Base-by-base conservation (phyloP, 2,113 vertebrate genomes). In the Xiphophorus couchianus region DNA sequence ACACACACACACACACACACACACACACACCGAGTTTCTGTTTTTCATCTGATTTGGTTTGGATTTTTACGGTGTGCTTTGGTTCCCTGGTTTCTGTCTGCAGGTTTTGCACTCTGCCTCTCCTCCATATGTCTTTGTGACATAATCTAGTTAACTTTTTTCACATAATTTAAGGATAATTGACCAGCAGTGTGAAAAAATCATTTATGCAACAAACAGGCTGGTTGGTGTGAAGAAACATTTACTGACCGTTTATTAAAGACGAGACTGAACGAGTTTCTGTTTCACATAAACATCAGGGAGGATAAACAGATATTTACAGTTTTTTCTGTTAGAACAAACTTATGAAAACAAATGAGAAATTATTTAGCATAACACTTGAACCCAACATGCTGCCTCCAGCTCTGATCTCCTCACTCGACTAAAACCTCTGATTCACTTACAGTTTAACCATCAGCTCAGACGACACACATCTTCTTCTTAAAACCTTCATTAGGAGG, bases 361-460 rank as follows among this genome's bases (percentile, higher is more conserved):
- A 66, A 60, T 60, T 9, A 35, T 13, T 15, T 62, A 0, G 81
- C 77, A 58, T 33, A 74, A 71, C 73, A 66, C 27, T 42, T 82
- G 29, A 73, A 77, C 29, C 37, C 73, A 31, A 75, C 69, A 22
- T 62, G 1, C 61, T 33, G 62, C 17, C 44, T 17, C 2, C 44
- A 17, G 44, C 48, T 14, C 74, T 37, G 3, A 60, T 66, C 66
- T 69, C 81, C 74, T 84, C 68, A 0, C 37, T 13, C 0, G 2
- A 67, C 82, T 44, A 22, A 10, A 81, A 80, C 83, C 84, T 79
- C 71, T 74, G 7, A 84, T 37, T 77, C 77, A 93, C 91, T 84
- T 92, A 33, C 92, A 3, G 22, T 80, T 76, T 25, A 44, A 84
- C 89, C 89, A 69, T 84, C 88, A 5, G n/a, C 58, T 78, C 62